These are phyloP conservation scores for Epistrophe eligans DNA, from an alignment of 2,888 invertebrate genomes.

Conservation along the genomic window DNA sequence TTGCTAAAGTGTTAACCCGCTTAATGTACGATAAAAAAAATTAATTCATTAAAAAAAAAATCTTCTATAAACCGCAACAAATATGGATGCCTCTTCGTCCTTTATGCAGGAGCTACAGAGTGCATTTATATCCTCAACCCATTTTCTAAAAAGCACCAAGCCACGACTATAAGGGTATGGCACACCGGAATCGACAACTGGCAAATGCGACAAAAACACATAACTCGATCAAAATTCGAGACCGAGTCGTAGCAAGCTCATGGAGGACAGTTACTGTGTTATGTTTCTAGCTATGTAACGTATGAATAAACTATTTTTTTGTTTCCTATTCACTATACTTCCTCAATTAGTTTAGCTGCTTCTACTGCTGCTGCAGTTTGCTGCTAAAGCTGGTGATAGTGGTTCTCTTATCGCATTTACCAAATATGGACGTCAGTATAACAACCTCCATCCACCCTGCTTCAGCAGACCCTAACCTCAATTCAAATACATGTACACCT, in stretches of 20 bases:
- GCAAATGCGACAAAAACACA: conserved; percentile 29
- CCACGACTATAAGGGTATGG: no score
- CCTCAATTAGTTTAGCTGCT: conserved; percentile 57
- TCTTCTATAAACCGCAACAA: conserved; percentile 55
- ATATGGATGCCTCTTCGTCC: conserved; percentile 51
- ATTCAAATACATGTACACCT: conserved; percentile 29
- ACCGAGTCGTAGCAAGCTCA: conserved; percentile 2
- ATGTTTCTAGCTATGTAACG: not conserved
- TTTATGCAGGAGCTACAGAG: conserved; percentile 36
- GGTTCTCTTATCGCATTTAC: conserved; percentile 44
- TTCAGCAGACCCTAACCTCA: conserved; percentile 34
- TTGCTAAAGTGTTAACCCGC: conserved; percentile 57
- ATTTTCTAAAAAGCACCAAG: not conserved
- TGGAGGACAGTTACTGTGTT: not conserved
- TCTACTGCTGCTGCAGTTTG: not conserved
- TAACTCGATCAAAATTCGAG: conserved; percentile 50
- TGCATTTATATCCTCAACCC: conserved; percentile 41
- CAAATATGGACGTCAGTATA: conserved; percentile 42
- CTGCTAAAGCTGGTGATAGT: not conserved
- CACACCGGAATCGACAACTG: conserved; percentile 10
- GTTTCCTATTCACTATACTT: not conserved
- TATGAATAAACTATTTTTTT: not conserved
- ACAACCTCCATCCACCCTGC: conserved; percentile 14
- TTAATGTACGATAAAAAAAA: conserved; percentile 26
- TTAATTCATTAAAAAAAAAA: conserved; percentile 8